phyloP scores from a whole-genome alignment of 2,888 invertebrate genomes.

The Drosophila differens region DNA sequence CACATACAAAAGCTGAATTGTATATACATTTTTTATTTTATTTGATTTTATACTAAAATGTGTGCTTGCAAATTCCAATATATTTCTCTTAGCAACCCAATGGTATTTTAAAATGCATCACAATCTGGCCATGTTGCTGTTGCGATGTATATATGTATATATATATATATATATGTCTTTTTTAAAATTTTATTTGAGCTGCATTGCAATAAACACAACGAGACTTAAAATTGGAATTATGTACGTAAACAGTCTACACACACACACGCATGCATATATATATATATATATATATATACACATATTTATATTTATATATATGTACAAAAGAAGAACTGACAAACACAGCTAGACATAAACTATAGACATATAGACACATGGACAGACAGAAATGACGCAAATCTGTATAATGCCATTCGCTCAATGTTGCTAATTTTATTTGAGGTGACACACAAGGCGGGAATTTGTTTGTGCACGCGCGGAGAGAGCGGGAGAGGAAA shows the following conservation, averaged over 20 bases:
- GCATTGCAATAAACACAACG: slow-evolving; percentile 29
- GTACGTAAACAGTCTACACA: slow-evolving; percentile 36
- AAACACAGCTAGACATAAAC: slow-evolving; percentile 11
- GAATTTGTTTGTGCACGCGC: slow-evolving; percentile 50
- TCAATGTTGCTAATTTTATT: slow-evolving; percentile 81
- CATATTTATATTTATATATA: not conserved
- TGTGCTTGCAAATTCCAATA: slow-evolving; percentile 6
- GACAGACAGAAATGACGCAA: slow-evolving; percentile 71
- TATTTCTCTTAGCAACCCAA: slow-evolving; percentile 11
- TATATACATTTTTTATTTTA: not conserved
- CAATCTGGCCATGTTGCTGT: slow-evolving; percentile 18
- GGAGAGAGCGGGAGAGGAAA: slow-evolving; percentile 10
- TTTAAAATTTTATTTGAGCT: slow-evolving; percentile 32
- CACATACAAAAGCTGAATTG: not conserved
- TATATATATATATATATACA: not conserved
- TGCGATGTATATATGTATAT: not conserved
- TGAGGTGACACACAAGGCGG: slow-evolving; percentile 81
- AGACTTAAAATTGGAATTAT: slow-evolving; percentile 46
- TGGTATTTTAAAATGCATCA: slow-evolving; percentile 7
- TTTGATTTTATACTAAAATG: not conserved
- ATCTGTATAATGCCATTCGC: slow-evolving; percentile 75
- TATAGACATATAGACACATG: not conserved
- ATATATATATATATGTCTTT: not conserved
- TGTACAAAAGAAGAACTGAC: not conserved
- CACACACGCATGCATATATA: slow-evolving; percentile 1